Conservation (phyloP, 2,888 invertebrate genomes). For the Cataglyphis cursor region DNA sequence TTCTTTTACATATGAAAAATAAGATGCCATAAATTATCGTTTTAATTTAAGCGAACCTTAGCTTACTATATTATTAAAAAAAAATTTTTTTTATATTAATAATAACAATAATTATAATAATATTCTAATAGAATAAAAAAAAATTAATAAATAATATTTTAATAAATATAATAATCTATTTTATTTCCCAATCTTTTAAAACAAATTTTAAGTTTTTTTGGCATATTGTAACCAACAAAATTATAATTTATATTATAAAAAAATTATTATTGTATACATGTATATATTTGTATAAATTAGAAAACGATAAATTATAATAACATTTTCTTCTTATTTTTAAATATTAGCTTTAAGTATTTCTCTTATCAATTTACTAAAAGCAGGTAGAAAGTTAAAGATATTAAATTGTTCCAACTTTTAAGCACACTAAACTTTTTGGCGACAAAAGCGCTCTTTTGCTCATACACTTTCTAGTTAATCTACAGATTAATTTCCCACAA, state of each 20-base stretch:
- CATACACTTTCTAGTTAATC: slow-evolving; percentile 14
- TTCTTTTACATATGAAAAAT: slow-evolving; percentile 8
- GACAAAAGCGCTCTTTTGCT: neutral
- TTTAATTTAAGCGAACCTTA: neutral
- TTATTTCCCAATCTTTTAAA: too few relatives aligned
- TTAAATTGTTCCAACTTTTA: neutral
- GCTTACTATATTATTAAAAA: neutral
- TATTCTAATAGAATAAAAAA: too few relatives aligned
- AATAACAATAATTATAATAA: too few relatives aligned
- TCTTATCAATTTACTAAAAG: neutral
- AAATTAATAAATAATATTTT: too few relatives aligned
- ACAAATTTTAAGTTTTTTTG: neutral
- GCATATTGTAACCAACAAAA: neutral
- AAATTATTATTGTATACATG: neutral
- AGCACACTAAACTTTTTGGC: neutral
- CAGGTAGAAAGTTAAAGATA: neutral
- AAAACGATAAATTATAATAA: neutral
- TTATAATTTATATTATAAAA: neutral
- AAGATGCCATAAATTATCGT: neutral
- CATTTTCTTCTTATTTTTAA: neutral
- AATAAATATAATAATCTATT: too few relatives aligned
- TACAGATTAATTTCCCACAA: slow-evolving; percentile 40
- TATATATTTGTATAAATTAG: neutral
- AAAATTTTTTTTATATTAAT: too few relatives aligned
- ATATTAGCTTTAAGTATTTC: neutral